Evolutionary conservation across 2,113 vertebrate species (phyloP).

Genomic region (Panurus biarmicus): DNA sequence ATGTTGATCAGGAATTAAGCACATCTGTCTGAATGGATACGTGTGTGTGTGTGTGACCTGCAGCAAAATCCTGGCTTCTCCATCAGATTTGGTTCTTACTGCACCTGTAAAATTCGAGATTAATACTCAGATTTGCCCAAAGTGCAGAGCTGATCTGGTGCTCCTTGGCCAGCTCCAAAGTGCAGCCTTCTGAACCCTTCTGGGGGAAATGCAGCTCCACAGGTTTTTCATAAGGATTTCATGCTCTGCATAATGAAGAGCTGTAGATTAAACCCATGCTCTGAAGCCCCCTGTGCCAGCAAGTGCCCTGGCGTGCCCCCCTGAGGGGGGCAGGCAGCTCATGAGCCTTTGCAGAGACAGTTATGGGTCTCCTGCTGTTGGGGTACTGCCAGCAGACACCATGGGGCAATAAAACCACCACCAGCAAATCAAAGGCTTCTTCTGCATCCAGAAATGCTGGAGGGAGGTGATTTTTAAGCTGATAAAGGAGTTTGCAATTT

Average conservation of each 20-base stretch:
- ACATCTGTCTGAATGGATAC: background rate
- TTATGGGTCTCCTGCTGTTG: background rate
- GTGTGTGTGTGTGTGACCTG: background rate
- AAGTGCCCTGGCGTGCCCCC: background rate
- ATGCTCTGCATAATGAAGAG: background rate
- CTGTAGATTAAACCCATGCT: background rate
- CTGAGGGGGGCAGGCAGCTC: background rate
- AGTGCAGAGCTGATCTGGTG: background rate
- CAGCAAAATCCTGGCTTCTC: background rate
- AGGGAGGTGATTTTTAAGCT: background rate
- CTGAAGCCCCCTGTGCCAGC: background rate
- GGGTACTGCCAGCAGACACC: background rate
- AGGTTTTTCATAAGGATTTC: background rate
- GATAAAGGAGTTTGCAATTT: background rate
- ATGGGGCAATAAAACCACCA: background rate
- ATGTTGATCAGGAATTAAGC: background rate
- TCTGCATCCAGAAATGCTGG: background rate
- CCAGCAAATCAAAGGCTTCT: background rate
- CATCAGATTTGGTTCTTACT: background rate
- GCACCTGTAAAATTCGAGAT: background rate
- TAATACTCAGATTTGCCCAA: background rate
- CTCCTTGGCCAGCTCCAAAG: rapidly evolving
- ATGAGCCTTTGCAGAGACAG: background rate
- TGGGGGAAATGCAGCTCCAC: background rate
- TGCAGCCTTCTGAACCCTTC: background rate